Conservation (phyloP, 2,113 vertebrate species). For the Aptenodytes forsteri region DNA sequence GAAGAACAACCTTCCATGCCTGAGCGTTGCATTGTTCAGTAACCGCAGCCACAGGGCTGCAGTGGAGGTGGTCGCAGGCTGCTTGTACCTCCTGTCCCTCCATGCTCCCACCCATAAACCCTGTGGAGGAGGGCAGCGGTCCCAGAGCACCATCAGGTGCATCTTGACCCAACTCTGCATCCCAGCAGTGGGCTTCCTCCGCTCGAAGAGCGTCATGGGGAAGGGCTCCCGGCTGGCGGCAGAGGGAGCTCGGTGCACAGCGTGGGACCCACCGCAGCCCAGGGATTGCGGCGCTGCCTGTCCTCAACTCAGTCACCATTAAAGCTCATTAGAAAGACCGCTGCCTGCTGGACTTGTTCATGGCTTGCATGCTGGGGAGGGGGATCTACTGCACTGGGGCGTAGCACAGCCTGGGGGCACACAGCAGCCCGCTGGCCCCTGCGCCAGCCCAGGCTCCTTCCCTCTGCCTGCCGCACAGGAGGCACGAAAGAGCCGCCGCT, state of each 20-base stretch:
- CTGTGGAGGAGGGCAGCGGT: fast-evolving
- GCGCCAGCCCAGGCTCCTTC: not conserved
- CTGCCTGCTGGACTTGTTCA: not conserved
- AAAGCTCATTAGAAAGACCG: not conserved
- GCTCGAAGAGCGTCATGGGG: not conserved
- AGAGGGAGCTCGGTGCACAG: slow-evolving; percentile 14
- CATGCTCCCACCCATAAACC: fast-evolving
- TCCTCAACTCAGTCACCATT: fast-evolving
- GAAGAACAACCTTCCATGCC: fast-evolving
- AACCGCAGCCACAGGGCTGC: not conserved
- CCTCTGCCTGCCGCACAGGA: not conserved
- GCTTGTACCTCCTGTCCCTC: not conserved
- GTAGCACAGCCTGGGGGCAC: not conserved
- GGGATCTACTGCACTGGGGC: not conserved
- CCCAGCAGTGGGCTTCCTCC: not conserved
- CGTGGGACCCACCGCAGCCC: not conserved
- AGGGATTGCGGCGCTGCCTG: fast-evolving
- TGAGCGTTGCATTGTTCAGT: fast-evolving
- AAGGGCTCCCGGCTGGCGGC: not conserved
- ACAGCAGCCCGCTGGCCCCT: not conserved
- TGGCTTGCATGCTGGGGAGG: not conserved
- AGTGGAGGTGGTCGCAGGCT: not conserved
- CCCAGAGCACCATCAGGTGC: fast-evolving
- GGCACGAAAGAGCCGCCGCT: fast-evolving
- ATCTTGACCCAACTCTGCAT: fast-evolving